These are phyloP conservation scores for Acanthopagrus latus DNA, from an alignment of 2,797 vertebrate species.

Conservation along the genomic window DNA sequence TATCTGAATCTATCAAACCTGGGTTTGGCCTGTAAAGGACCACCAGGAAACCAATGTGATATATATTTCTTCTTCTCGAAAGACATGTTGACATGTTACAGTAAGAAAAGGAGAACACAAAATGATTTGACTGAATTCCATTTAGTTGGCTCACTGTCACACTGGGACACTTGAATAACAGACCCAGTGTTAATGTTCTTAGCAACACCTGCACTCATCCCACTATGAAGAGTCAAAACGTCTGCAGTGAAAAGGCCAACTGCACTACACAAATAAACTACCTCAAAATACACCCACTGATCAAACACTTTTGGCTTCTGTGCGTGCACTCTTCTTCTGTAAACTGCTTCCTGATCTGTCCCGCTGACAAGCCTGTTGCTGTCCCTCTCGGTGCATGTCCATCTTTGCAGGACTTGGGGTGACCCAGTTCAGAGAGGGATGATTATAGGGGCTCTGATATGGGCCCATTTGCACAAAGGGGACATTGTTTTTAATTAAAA, in stretches of 20 bases:
- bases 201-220: conserved; percentile 30
- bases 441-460: conserved; percentile 46
- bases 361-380: background rate
- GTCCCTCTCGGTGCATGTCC: conserved; percentile 16
- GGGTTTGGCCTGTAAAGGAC: background rate
- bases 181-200: background rate
- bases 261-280: conserved; percentile 13
- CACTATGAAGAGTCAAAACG: conserved; percentile 16
- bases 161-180: conserved; percentile 16
- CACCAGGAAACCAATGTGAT: background rate
- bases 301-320: conserved; percentile 3
- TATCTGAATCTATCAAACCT: background rate
- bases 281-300: conserved; percentile 18
- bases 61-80: background rate
- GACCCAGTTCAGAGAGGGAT: conserved; percentile 54
- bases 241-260: background rate
- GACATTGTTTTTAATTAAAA: conserved; percentile 76
- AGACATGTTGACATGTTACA: too few species aligned
- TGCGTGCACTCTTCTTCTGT: background rate
- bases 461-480: conserved; percentile 65
- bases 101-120: background rate
- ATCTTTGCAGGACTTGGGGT: conserved; percentile 17
- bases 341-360: conserved; percentile 11
- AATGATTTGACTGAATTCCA: background rate
- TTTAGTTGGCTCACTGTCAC: conserved; percentile 1